Base-by-base conservation (phyloP, 2,797 vertebrate species). In the Botia almorhae region DNA sequence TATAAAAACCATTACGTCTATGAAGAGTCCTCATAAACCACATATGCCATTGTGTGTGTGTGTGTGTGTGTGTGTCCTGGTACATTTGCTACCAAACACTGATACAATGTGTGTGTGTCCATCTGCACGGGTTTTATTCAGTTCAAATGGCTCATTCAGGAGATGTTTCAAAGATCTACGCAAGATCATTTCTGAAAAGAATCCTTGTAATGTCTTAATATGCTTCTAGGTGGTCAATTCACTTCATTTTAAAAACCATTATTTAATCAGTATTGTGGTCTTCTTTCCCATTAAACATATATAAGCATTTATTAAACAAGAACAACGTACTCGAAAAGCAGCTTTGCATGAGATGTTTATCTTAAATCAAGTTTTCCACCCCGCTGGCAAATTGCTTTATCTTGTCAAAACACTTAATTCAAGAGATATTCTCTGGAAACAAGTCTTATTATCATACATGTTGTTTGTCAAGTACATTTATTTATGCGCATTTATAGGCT, bases 151-250 rank as follows among this genome's bases (percentile, higher is more conserved):
- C 10, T 77, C 51, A 29, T 8, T 43, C 39, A 43, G 2, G 8
- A 43, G 39, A 43, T 43, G 8, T 43, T 43, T 43, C 8, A 11
- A 43, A 43, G 39, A 43, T 10, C 39, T 39, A 43, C 50, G n/a
- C 36, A 58, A 39, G 14, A 60, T 69, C 7, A 68, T 58, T 60
- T 77, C 65, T 69, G 21, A 19, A 58, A 56, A 64, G 17, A 26
- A 76, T 55, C 29, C 74, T 39, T 19, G n/a, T 12, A 23, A 19
- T 21, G n/a, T 7, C n/a, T 53, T 53, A 2, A 1, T 21, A 23
- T 58, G 10, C 55, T 60, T 60, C 21, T 4, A 60, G 21, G 56
- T 43, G 39, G 8, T 8, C 0, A 11, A 43, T 43, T 7, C 39
- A 43, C 7, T 43, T 43, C 39, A 43, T 43, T 43, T 43, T 43